Percentiles rank a stretch among this genome's conserved stretches.
phyloP scores from a whole-genome alignment of 2,113 vertebrate genomes.

The Fukomys damarensis region DNA sequence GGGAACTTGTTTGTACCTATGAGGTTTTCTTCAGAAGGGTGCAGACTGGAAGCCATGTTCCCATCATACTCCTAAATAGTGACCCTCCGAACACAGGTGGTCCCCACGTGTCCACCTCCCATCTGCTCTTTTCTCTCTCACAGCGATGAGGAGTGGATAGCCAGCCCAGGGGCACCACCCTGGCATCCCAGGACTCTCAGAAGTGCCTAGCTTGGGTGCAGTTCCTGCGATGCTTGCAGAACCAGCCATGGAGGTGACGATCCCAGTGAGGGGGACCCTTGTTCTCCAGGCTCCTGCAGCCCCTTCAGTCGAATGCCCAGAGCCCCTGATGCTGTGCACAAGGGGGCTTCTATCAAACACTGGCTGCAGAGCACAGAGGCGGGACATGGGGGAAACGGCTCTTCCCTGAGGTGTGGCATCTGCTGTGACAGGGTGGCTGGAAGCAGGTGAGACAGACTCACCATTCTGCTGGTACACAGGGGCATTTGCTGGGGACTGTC shows the following conservation, averaged over 20 bases:
- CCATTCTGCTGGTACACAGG: conserved; percentile 97
- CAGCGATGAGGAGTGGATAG: background rate
- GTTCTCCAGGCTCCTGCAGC: background rate
- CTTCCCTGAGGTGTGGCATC: background rate
- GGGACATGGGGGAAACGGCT: background rate
- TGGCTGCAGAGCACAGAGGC: background rate
- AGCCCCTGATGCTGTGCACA: background rate
- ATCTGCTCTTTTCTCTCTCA: background rate
- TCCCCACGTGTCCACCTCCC: background rate
- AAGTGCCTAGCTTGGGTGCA: background rate
- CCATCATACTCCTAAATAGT: background rate
- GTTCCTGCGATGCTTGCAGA: background rate
- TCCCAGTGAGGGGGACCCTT: background rate
- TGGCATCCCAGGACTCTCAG: background rate
- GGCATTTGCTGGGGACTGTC: conserved; percentile 89
- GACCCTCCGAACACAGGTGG: background rate
- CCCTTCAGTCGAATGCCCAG: background rate
- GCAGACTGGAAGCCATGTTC: background rate
- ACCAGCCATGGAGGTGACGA: background rate
- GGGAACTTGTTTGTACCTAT: too few species aligned
- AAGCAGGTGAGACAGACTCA: conserved; percentile 77
- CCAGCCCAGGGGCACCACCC: background rate
- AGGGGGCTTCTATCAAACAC: background rate
- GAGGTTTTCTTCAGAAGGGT: background rate
- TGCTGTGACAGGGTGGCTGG: background rate